phyloP scores from a whole-genome alignment of 2,113 vertebrate species.

The Calcarius ornatus region DNA sequence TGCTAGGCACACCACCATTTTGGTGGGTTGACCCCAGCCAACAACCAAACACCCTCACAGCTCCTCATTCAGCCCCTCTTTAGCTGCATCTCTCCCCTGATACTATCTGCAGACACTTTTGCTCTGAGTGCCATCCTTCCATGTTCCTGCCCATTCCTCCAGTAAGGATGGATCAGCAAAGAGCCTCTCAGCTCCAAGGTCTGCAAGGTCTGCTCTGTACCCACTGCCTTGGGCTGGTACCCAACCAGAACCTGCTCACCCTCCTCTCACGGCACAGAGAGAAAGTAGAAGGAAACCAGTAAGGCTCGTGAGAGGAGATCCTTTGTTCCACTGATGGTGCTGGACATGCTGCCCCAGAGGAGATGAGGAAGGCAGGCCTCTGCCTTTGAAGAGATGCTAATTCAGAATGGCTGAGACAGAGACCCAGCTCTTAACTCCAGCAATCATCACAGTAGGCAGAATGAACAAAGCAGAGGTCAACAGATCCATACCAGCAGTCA shows the following conservation, averaged over 20 bases:
- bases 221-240: background rate
- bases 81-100: background rate
- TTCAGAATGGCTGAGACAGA: background rate
- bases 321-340: background rate
- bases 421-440: background rate
- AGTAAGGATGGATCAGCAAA: background rate
- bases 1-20: background rate
- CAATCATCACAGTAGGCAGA: background rate
- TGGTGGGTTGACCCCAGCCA: background rate
- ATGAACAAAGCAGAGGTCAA: background rate
- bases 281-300: background rate
- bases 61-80: fast-evolving
- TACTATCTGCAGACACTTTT: background rate
- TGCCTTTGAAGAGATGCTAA: background rate
- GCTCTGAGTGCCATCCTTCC: background rate
- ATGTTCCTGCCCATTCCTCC: background rate
- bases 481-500: background rate
- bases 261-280: background rate
- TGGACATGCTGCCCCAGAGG: background rate
- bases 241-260: background rate
- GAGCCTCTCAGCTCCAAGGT: background rate
- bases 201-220: background rate
- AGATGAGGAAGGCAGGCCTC: background rate
- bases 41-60: background rate
- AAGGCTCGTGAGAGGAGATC: background rate